Base-by-base conservation (phyloP, 2,888 invertebrate species). In the Chesias legatella region DNA sequence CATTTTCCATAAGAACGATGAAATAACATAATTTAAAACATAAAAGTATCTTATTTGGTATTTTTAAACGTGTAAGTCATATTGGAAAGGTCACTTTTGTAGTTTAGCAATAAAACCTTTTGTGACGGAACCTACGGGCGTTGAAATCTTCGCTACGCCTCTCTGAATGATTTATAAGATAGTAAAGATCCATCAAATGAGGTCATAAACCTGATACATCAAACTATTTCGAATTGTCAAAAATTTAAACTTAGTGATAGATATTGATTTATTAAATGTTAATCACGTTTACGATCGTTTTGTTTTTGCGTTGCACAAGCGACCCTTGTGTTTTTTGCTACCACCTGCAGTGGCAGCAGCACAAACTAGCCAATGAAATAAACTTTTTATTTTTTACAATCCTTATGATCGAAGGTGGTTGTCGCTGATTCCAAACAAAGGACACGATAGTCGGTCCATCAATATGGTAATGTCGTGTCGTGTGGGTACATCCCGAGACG, bases 341-440 rank as follows among this genome's bases (percentile, higher is more conserved):
- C 74, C 80, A 80, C 82, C 81, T 83, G 79, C 79, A 63, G 72
- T 59, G 62, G 56, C 57, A 55, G 39, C 59, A 54, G 75, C 74
- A 79, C 73, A 79, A 79, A 79, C 67, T 54, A 61, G 63, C 67
- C 67, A 71, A 73, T 76, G 78, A 75, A 76, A 74, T 71, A 72
- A 65, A 70, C 58, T 42, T 53, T 71, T 81, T 82, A 17, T 80
- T 78, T 75, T 68, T 69, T 61, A 58, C 67, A 63, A 79, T 75
- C 77, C 65, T 73, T 82, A 86, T 86, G 85, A 86, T 86, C 81
- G 84, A 85, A 79, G 69, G 77, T 66, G 65, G 71, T 82, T n/a
- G 84, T 83, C 86, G 86, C 84, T 82, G 86, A 85, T 85, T 86
- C 78, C 79, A 77, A 83, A 86, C 86, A 86, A 86, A 86, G 81